A percentile compares a stretch with the other conserved stretches of the same genome.
These are phyloP conservation scores for Polymixis flavicincta DNA, from an alignment of 2,888 invertebrate species.

Conservation along the genomic window DNA sequence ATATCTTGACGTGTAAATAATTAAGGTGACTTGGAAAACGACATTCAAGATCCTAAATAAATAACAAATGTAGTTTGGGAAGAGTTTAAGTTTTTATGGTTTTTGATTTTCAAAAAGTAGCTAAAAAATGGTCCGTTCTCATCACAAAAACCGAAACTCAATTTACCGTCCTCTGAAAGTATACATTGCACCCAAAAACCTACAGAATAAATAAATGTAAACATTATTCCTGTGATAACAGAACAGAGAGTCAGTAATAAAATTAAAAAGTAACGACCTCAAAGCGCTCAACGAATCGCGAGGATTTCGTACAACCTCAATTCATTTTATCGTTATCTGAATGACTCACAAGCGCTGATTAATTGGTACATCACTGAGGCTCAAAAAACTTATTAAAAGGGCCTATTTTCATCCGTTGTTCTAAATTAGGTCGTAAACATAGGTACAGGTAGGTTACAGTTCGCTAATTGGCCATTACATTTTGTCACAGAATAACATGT, in stretches of 20 bases:
- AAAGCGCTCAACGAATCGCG: conserved; percentile 50
- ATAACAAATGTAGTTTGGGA: conserved; percentile 2
- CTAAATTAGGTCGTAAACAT: conserved; percentile 22
- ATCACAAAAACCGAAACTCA: conserved; percentile 21
- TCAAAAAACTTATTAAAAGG: conserved; percentile 37
- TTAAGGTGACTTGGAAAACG: conserved; percentile 19
- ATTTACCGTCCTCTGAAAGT: conserved; percentile 14
- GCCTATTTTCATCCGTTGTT: background rate
- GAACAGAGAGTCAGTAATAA: conserved; percentile 38
- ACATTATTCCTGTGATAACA: conserved; percentile 46
- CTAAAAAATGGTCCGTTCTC: background rate
- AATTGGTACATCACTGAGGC: conserved; percentile 50
- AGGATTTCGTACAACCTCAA: conserved; percentile 55
- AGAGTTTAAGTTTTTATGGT: conserved; percentile 9
- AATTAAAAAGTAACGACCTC: conserved; percentile 53
- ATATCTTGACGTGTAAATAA: conserved; percentile 39
- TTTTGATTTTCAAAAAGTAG: background rate
- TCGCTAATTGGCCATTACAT: background rate
- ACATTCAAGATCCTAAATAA: conserved; percentile 25
- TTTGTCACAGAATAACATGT: background rate
- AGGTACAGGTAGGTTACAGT: background rate
- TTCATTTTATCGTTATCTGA: conserved; percentile 64
- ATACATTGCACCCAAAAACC: conserved; percentile 21
- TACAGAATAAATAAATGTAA: conserved; percentile 30
- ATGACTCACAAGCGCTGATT: conserved; percentile 60